Percentiles rank a stretch among this genome's conserved stretches.
These are phyloP conservation scores for Ammospiza nelsoni DNA, from an alignment of 2,113 vertebrate species.

Conservation along the genomic window DNA sequence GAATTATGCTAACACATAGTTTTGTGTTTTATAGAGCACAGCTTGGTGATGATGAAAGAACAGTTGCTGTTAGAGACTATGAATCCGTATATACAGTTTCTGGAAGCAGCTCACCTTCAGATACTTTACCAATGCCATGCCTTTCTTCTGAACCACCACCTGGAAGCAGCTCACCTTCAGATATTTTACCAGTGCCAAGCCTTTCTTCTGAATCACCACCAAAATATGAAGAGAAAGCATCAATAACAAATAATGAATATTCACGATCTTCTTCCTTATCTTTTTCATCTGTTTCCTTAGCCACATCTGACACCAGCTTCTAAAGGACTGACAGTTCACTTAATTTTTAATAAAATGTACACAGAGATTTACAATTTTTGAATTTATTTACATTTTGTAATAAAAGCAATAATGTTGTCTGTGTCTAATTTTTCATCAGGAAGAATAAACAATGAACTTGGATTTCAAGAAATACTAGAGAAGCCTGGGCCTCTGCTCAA, in stretches of 20 bases:
- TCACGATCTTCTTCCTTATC: background rate
- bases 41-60: slow-evolving; percentile 10
- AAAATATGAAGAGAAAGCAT: slow-evolving; percentile 74
- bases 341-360: slow-evolving; percentile 39
- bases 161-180: slow-evolving; percentile 42
- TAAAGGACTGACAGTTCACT: slow-evolving; percentile 7
- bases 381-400: slow-evolving; percentile 73
- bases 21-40: slow-evolving; percentile 60
- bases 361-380: background rate
- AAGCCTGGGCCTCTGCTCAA: background rate
- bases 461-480: background rate
- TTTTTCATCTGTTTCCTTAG: background rate
- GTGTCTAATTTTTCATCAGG: slow-evolving; percentile 18
- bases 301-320: slow-evolving; percentile 3
- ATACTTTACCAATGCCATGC: background rate
- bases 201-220: slow-evolving; percentile 68
- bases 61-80: slow-evolving; percentile 11
- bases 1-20: background rate
- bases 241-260: slow-evolving; percentile 13
- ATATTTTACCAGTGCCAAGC: background rate
- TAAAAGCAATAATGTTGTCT: slow-evolving; percentile 51
- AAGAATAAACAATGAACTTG: background rate
- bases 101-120: slow-evolving; percentile 42
- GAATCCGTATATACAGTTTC: slow-evolving; percentile 71
- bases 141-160: slow-evolving; percentile 68